Base-by-base conservation (phyloP, 2,113 vertebrate genomes). In the Trematocara stigmaticum region DNA sequence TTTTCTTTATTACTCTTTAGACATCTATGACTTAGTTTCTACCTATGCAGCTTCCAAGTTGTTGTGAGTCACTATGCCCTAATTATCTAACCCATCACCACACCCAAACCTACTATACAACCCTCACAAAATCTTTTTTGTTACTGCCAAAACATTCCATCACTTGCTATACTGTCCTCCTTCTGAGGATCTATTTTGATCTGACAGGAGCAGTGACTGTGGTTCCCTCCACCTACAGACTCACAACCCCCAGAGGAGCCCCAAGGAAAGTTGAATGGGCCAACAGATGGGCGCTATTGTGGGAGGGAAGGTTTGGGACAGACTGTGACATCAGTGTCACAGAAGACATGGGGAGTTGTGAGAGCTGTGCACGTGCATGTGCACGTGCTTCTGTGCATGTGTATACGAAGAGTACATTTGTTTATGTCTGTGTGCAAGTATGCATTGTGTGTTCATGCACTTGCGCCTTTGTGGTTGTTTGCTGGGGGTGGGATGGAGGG, bases 271-370 rank as follows among this genome's bases (percentile, higher is more conserved):
- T 92, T 92, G 88, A 91, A 86, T 87, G 66, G 84, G 57, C 84
- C 87, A 94, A 95, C 96, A 97, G 96, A 96, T 96, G 96, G 96
- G 94, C 89, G 49, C 93, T 90, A 94, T 96, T 96, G 95, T 96
- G 85, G 84, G 71, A 78, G 78, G 85, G 84, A 55, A 88, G 83
- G 87, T 47, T 82, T 3, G 18, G 47, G 78, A 84, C 5, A 29
- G 86, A 61, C 83, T 56, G 64, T 34, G 84, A 79, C 79, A 69
- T 79, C 80, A 84, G 74, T 81, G 86, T 45, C 4, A 52, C 74
- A 69, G 45, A 84, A 87, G 49, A 94, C 29, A 6, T 11, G 12
- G 59, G 61, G 34, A 87, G 71, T 79, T 4, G 18, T 42, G 84
- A 76, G 80, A 74, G 71, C 59, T 66, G 59, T 11, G 87, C 78